These are phyloP conservation scores for Hydroisotoma schaefferi DNA, from an alignment of 2,888 invertebrate genomes.

Conservation along the genomic window DNA sequence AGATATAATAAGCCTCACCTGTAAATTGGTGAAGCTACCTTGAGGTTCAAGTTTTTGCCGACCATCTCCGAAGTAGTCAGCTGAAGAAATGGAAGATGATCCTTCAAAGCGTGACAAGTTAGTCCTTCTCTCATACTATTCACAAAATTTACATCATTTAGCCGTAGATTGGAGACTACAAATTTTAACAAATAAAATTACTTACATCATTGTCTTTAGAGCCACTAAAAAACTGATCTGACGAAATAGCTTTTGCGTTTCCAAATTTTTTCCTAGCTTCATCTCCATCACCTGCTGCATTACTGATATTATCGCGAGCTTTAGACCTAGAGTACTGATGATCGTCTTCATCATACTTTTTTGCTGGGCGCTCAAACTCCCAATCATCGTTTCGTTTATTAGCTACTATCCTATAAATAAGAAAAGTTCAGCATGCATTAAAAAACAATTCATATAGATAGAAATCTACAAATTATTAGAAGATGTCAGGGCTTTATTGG, in stretches of 20 bases:
- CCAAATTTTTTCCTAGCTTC: conserved; percentile 95
- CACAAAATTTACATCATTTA: background rate
- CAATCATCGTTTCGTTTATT: conserved; percentile 26
- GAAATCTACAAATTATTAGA: no score
- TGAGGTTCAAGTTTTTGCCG: conserved; percentile 40
- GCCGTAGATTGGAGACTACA: background rate
- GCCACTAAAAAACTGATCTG: conserved; percentile 91
- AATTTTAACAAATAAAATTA: conserved; percentile 15
- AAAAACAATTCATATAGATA: no score
- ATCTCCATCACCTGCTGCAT: conserved; percentile 56
- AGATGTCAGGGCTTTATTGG: no score
- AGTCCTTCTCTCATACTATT: conserved; percentile 57
- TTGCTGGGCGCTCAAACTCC: conserved; percentile 30
- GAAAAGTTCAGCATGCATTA: background rate
- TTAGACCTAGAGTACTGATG: conserved; percentile 14
- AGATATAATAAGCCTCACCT: no score
- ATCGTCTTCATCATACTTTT: conserved; percentile 10
- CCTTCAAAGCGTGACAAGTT: conserved; percentile 81
- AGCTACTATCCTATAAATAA: background rate
- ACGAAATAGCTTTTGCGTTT: conserved; percentile 94
- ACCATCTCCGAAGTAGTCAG: conserved; percentile 82
- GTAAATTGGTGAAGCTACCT: conserved; percentile 16
- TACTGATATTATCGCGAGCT: background rate
- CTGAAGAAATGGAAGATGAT: conserved; percentile 89
- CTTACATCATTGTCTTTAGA: conserved; percentile 59